Evolutionary conservation across 1,140 invertebrate genomes (phyloP).

Genomic region (Hestina assimilis): DNA sequence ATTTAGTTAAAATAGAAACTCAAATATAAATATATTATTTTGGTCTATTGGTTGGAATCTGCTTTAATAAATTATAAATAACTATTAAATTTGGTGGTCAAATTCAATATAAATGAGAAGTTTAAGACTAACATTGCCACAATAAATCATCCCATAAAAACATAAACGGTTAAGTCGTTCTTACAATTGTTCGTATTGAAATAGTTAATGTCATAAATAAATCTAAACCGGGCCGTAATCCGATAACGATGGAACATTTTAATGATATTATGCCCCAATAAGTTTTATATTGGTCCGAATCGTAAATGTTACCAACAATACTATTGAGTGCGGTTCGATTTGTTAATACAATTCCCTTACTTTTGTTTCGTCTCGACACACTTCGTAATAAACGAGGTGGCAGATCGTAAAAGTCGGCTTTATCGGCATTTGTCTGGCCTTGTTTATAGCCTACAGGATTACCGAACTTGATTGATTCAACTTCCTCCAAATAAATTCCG

Average conservation of each 20-base stretch:
- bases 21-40: too few species aligned
- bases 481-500: conserved; percentile 56
- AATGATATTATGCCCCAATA: conserved; percentile 48
- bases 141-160: conserved; percentile 37
- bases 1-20: background rate
- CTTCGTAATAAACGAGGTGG: conserved; percentile 66
- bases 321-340: conserved; percentile 56
- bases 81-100: background rate
- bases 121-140: conserved; percentile 24
- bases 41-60: background rate
- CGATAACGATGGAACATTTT: conserved; percentile 51
- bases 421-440: conserved; percentile 60
- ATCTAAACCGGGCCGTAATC: conserved; percentile 42
- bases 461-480: conserved; percentile 65
- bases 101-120: conserved; percentile 20
- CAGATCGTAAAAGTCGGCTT: conserved; percentile 65
- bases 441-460: conserved; percentile 65
- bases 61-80: background rate
- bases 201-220: conserved; percentile 49
- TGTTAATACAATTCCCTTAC: conserved; percentile 54
- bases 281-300: conserved; percentile 38
- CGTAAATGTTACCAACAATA: conserved; percentile 59
- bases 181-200: conserved; percentile 37
- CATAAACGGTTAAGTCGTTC: conserved; percentile 30
- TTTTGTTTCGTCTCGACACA: conserved; percentile 51